phyloP scores from a whole-genome alignment of 2,888 invertebrate species.

The Drosophila kuntzei region DNA sequence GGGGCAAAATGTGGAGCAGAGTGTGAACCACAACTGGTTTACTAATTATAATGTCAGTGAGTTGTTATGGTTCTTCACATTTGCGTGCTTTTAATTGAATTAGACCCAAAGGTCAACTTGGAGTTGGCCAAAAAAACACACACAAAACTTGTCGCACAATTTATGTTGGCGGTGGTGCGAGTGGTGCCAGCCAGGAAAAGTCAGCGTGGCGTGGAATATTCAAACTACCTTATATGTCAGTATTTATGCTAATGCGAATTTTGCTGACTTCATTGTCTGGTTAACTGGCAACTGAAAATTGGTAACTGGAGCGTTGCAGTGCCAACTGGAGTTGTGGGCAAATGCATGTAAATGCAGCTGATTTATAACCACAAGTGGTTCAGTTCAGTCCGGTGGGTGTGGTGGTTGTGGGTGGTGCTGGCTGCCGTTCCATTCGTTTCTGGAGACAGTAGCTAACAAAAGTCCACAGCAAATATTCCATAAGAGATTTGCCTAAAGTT shows the following conservation, averaged over 20 bases:
- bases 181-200: constrained; percentile 46
- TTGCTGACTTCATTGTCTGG: constrained; percentile 50
- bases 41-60: constrained; percentile 61
- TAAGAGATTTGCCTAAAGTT: constrained; percentile 16
- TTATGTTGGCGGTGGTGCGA: constrained; percentile 13
- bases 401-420: constrained; percentile 17
- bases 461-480: background rate
- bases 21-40: constrained; percentile 25
- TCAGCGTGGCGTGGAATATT: constrained; percentile 50
- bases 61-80: constrained; percentile 30
- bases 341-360: constrained; percentile 31
- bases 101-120: constrained; percentile 61
- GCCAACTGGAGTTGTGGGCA: constrained; percentile 12
- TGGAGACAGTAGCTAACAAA: constrained; percentile 16
- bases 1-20: background rate
- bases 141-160: constrained; percentile 1
- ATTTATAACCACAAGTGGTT: constrained; percentile 33
- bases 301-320: constrained; percentile 45
- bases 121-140: background rate
- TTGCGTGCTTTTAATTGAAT: constrained; percentile 73
- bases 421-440: background rate
- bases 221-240: constrained; percentile 36
- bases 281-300: constrained; percentile 15
- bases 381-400: constrained; percentile 10
- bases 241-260: constrained; percentile 63